Evolutionary conservation across 1,140 invertebrate species (phyloP).

Genomic region (Paramacrobiotus metropolitanus): DNA sequence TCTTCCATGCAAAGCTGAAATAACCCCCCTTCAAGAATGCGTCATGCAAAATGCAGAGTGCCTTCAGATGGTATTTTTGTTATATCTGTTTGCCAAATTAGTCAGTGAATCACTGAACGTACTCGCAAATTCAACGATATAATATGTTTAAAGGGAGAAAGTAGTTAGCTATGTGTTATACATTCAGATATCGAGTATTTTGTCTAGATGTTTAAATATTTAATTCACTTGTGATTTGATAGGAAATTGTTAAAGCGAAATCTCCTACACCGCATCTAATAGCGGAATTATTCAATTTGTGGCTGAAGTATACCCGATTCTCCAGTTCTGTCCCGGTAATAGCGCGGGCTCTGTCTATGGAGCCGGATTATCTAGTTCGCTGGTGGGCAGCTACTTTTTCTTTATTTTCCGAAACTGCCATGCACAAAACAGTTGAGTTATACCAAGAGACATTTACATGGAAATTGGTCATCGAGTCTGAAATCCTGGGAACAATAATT

Average conservation of each 20-base stretch:
- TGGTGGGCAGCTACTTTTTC: slow-evolving; percentile 4
- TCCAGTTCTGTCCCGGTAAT: background rate
- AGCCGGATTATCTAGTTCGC: background rate
- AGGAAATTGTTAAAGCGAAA: background rate
- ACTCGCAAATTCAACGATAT: no score
- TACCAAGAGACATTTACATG: background rate
- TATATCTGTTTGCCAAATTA: no score
- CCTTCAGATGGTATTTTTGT: slow-evolving; percentile 48
- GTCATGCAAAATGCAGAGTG: slow-evolving; percentile 52
- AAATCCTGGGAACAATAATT: background rate
- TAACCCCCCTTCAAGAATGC: slow-evolving; percentile 59
- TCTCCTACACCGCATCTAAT: background rate
- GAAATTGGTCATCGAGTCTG: slow-evolving; percentile 1
- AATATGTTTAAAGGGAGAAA: no score
- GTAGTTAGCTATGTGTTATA: no score
- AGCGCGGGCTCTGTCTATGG: background rate
- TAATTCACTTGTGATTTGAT: no score
- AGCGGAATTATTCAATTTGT: background rate
- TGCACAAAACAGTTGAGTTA: background rate
- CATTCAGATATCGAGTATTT: no score
- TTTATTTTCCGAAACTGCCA: background rate
- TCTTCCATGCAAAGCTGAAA: slow-evolving; percentile 3
- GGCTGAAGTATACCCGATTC: background rate
- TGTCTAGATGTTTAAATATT: no score
- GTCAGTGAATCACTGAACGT: no score